phyloP scores from a whole-genome alignment of 37 sponge, comb jelly and placozoan species.

The Diacarnus erythraeanus region DNA sequence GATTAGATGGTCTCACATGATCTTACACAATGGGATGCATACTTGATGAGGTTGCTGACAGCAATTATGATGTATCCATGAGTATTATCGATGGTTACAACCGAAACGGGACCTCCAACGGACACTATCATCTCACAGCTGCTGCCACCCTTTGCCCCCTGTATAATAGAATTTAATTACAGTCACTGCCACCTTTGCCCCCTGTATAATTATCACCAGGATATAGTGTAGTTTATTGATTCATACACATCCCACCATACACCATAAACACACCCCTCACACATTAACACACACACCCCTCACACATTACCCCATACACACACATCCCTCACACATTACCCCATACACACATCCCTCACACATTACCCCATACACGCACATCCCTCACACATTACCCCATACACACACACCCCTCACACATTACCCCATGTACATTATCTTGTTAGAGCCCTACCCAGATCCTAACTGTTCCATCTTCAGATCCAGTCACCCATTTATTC shows the following conservation, averaged over 20 bases:
- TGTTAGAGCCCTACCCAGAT: constrained; percentile 66
- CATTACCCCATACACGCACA: too few relatives aligned
- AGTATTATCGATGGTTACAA: constrained; percentile 55
- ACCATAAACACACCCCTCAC: too few relatives aligned
- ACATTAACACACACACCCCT: too few relatives aligned
- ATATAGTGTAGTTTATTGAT: too few relatives aligned
- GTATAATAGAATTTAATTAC: too few relatives aligned
- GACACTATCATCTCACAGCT: constrained; percentile 34
- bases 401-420: not conserved
- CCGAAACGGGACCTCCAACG: constrained; percentile 50
- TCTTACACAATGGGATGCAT: not conserved
- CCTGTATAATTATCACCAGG: not conserved
- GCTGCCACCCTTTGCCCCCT: constrained; percentile 10
- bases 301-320: too few relatives aligned
- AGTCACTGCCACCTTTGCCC: too few relatives aligned
- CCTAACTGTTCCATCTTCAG: constrained; percentile 72
- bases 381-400: too few relatives aligned
- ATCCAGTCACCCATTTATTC: constrained; percentile 71
- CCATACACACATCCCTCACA: too few relatives aligned
- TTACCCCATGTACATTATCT: not conserved
- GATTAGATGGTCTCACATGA: too few relatives aligned
- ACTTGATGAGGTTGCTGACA: constrained; percentile 54
- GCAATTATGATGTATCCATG: constrained; percentile 59
- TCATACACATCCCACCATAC: too few relatives aligned
- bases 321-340: too few relatives aligned